Evolutionary conservation across 2,888 invertebrate species (phyloP), one percentile per base, ranked within the genome.

Genomic region (Platerodrilus igneus): DNA sequence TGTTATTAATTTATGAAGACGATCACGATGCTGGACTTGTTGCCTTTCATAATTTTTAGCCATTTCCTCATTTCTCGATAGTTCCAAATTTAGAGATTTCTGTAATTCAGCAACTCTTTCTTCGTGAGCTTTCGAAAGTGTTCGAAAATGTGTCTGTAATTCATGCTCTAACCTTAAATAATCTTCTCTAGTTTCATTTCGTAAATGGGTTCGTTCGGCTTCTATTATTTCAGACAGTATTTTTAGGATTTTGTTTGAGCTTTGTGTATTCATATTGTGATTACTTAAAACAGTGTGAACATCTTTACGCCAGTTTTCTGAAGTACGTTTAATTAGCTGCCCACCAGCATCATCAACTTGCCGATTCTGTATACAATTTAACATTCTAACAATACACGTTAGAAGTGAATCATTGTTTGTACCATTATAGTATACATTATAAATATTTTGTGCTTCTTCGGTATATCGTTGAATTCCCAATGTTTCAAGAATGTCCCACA

Each of bases 401-500:
- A 60, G 41, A n/a, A 60, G 45, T 2, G 57, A 41, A 17, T 53
- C 51, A 4, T 49, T 30, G 25, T 33, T 35, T 4, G 16, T 20
- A 11, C 20, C 26, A 10, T 40, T 40, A 18, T 46, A 42, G 45
- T 60, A 61, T 3, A 39, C 27, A 8, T 21, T 19, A 25, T 37
- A 47, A 20, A 63, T 45, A 19, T 41, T 48, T 21, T 39, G 43
- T 5, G 50, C 54, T 17, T 53, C 45, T 6, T 52, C 37, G 4
- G 53, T 52, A 25, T 52, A 42, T 10, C 47, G 33, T 4, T 39
- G 17, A 19, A 61, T 45, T 19, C 63, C 63, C 4, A 66, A 23
- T 4, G 61, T 57, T 47, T 64, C 60, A 11, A 77, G 59, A 39
- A 77, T 68, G 38, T 71, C 69, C 67, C 70, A 72, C 9, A 75